Base-by-base conservation (phyloP, 1,140 invertebrate species). In the Lerema accius region DNA sequence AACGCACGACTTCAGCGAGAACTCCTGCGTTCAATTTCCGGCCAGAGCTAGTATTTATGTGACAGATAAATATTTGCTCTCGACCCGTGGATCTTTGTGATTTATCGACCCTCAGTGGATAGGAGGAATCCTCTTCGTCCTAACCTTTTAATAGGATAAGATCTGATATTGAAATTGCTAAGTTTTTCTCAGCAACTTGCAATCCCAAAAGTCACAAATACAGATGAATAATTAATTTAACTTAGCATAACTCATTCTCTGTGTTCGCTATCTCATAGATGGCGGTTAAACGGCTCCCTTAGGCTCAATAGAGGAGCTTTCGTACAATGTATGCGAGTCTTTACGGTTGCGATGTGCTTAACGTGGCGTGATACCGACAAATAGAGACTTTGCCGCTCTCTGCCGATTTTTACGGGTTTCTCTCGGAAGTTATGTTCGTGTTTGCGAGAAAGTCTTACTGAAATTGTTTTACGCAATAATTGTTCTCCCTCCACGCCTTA, bases 361-460 rank as follows among this genome's bases (percentile, higher is more conserved):
- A 71, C 66, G 68, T 73, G 56, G 69, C 76, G 71, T 74, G 69
- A 63, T 69, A 10, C 64, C 59, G 51, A 73, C 67, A 67, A 67
- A 63, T 67, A 59, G 59, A 59, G 19, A 50, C 50, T 56, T 63
- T 16, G 67, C 67, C 67, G 63, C 69, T 66, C 78, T 67, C 55
- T 42, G 67, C 64, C 61, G 63, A 82, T 76, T 83, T 79, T 80
- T 80, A 75, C 67, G 71, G 71, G 55, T 64, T 63, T 63, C 65
- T 63, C 73, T 67, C 73, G 64, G 71, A 80, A 81, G 71, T 82
- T 82, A 84, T 76, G 76, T 53, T 66, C 61, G 59, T 76, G 67
- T 71, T 74, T 73, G 74, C 56, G 62, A 61, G 65, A 46, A 77
- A 80, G 60, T 73, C 74, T 76, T 56, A 69, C 59, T 42, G 49